Percentiles rank a stretch among this genome's conserved stretches.
Evolutionary conservation across 2,888 invertebrate species (phyloP).

Genomic region (Acanthacorydalis orientalis): DNA sequence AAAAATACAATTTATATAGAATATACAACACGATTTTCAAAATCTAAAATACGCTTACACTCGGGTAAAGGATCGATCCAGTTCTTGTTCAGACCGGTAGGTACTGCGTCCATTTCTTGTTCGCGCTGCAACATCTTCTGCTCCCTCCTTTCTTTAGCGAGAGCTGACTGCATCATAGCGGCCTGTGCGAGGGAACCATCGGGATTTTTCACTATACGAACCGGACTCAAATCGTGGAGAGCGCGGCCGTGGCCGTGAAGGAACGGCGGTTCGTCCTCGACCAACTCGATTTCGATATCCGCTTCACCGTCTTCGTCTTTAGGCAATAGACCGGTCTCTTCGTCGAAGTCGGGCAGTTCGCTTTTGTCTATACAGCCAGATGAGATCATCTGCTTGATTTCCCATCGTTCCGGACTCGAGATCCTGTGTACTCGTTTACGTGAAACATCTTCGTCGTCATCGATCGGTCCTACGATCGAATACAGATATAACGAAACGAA

Average conservation of each 20-base stretch:
- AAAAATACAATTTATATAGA: constrained; percentile 7
- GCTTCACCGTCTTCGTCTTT: constrained; percentile 91
- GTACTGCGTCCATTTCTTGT: constrained; percentile 74
- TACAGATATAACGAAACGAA: background rate
- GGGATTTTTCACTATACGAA: constrained; percentile 93
- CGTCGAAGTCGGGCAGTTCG: constrained; percentile 94
- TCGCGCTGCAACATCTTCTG: constrained; percentile 92
- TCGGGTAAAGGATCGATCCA: constrained; percentile 96
- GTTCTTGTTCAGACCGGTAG: constrained; percentile 72
- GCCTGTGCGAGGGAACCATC: constrained; percentile 98
- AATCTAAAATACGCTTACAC: constrained; percentile 21
- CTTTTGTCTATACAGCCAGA: constrained; percentile 84
- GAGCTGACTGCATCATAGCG: constrained; percentile 98
- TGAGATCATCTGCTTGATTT: constrained; percentile 92
- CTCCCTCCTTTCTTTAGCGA: constrained; percentile 93
- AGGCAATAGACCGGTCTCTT: constrained; percentile 81
- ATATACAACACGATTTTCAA: background rate
- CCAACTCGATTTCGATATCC: constrained; percentile 94
- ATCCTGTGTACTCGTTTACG: constrained; percentile 77
- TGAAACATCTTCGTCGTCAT: constrained; percentile 66
- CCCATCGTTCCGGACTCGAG: constrained; percentile 95
- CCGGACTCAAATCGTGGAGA: constrained; percentile 82
- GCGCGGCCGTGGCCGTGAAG: constrained; percentile 85
- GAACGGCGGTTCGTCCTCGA: constrained; percentile 97
- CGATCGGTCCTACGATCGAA: constrained; percentile 20